Evolutionary conservation across 2,797 vertebrate species (phyloP).

Genomic region (Alosa sapidissima): DNA sequence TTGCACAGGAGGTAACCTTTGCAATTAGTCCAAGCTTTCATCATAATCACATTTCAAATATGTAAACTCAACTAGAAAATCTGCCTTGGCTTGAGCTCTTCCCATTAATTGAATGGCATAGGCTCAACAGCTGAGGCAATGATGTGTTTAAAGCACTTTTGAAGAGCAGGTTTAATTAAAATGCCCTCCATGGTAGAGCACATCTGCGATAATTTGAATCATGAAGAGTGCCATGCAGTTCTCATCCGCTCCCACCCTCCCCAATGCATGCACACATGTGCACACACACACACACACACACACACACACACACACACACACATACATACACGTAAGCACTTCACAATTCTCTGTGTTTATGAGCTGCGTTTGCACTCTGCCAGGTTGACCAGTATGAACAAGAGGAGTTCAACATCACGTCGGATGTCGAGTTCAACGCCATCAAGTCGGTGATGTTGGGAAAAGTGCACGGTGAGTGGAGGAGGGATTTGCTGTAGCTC

Average conservation of each 20-base stretch:
- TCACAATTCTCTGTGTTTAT: neutral
- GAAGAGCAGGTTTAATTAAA: slow-evolving; percentile 55
- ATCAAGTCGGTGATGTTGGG: slow-evolving; percentile 83
- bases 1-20: slow-evolving; percentile 25
- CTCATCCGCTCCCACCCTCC: slow-evolving; percentile 8
- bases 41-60: slow-evolving; percentile 52
- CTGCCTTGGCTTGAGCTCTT: slow-evolving; percentile 35
- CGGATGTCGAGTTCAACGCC: slow-evolving; percentile 83
- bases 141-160: slow-evolving; percentile 47
- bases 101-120: slow-evolving; percentile 43
- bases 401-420: slow-evolving; percentile 83
- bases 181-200: slow-evolving; percentile 44
- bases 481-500: neutral
- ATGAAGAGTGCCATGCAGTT: slow-evolving; percentile 36
- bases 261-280: neutral
- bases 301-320: neutral
- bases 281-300: neutral
- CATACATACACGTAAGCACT: neutral
- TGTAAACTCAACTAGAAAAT: slow-evolving; percentile 41
- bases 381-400: slow-evolving; percentile 82
- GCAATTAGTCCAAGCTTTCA: slow-evolving; percentile 50
- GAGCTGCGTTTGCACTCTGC: slow-evolving; percentile 33
- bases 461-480: slow-evolving; percentile 81
- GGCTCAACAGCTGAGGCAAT: slow-evolving; percentile 35
- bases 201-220: slow-evolving; percentile 42